A percentile compares a stretch with the other conserved stretches of the same genome.
These are phyloP conservation scores for Cairina moschata DNA, from an alignment of 2,113 vertebrate genomes.

Conservation along the genomic window DNA sequence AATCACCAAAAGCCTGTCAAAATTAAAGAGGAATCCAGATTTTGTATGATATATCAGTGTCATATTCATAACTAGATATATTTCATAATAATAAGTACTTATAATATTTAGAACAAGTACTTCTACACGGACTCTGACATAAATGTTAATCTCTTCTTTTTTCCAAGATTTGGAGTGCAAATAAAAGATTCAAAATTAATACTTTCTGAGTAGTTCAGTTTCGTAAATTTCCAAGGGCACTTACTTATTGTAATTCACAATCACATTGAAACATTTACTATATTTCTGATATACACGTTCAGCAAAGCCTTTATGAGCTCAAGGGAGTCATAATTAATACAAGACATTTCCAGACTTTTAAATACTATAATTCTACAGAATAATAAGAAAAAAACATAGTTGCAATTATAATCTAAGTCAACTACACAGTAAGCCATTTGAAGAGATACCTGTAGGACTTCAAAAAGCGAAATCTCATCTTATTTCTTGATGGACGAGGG, in stretches of 20 bases:
- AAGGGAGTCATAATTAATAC: background rate
- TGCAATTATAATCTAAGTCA: background rate
- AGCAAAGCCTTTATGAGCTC: background rate
- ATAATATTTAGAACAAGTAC: background rate
- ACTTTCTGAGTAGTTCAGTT: background rate
- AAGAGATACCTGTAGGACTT: slow-evolving; percentile 87
- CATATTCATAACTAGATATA: background rate
- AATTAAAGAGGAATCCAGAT: background rate
- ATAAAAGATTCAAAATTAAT: background rate
- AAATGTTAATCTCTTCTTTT: background rate
- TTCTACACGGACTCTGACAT: background rate
- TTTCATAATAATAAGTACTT: background rate
- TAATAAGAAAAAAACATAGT: background rate
- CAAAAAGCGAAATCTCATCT: slow-evolving; percentile 79
- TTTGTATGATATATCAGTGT: background rate
- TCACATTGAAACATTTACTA: background rate
- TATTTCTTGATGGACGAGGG: slow-evolving; percentile 69
- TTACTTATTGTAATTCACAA: background rate
- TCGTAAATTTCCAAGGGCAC: background rate
- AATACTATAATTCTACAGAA: background rate
- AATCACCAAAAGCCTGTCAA: background rate
- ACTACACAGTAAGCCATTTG: background rate
- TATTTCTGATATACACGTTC: background rate
- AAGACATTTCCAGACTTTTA: background rate
- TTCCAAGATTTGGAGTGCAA: background rate